Evolutionary conservation across 2,113 vertebrate genomes (phyloP).

Genomic region (Procapra przewalskii): DNA sequence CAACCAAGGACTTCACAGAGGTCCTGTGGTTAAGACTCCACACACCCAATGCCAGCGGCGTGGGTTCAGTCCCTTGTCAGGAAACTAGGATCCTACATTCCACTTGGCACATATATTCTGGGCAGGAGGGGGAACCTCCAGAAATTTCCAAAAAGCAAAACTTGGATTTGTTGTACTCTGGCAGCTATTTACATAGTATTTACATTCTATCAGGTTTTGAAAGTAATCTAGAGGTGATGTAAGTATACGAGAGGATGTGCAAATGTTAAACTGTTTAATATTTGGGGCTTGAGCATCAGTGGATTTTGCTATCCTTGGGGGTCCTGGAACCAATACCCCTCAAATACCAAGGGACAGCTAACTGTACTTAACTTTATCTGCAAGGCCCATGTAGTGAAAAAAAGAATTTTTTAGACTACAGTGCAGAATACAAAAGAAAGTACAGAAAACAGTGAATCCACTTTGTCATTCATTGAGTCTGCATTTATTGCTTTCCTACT

Average conservation of each 20-base stretch:
- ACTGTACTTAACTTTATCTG: not conserved
- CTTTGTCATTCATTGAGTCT: not conserved
- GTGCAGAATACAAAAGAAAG: not conserved
- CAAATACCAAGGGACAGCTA: not conserved
- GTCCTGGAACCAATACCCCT: not conserved
- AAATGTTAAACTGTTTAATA: not conserved
- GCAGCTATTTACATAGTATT: not conserved
- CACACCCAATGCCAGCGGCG: fast-evolving
- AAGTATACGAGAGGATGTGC: not conserved
- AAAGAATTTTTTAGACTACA: not conserved
- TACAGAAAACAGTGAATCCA: not conserved
- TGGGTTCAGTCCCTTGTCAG: not conserved
- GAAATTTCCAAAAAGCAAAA: not conserved
- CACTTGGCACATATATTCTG: not conserved
- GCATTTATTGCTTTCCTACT: not conserved
- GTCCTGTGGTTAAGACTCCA: not conserved
- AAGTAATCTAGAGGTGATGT: not conserved
- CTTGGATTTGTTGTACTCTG: not conserved
- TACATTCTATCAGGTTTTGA: not conserved
- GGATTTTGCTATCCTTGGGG: not conserved
- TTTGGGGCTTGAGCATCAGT: not conserved
- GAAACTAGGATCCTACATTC: not conserved
- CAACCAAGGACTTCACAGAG: not conserved
- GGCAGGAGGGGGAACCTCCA: no score
- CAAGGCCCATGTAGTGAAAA: not conserved